phyloP scores from a whole-genome alignment of 1,140 invertebrate species.

The Drosophila ironensis region DNA sequence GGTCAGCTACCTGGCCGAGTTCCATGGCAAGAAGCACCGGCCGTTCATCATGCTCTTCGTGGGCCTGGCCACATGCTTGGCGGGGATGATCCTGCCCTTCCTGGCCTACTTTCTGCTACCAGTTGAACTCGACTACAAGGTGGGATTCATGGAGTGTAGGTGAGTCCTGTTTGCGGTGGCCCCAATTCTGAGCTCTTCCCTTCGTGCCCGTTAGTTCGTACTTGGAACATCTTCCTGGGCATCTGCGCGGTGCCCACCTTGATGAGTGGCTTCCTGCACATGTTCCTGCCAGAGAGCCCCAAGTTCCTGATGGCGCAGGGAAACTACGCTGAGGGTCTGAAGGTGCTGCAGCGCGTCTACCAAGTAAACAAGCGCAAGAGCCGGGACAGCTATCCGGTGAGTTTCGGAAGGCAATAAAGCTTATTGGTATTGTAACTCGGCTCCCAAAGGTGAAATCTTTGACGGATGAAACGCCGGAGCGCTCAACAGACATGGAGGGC shows the following conservation, averaged over 20 bases:
- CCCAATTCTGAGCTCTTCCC: background rate
- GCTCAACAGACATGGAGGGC: background rate
- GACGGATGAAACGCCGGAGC: conserved; percentile 37
- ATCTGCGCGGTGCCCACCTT: conserved; percentile 86
- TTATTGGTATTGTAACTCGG: no score
- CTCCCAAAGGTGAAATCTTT: conserved; percentile 45
- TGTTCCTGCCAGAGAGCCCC: conserved; percentile 90
- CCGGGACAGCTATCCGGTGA: conserved; percentile 86
- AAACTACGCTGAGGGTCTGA: conserved; percentile 85
- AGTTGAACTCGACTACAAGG: conserved; percentile 44
- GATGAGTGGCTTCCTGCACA: conserved; percentile 84
- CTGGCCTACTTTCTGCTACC: conserved; percentile 84
- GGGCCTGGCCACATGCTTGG: conserved; percentile 84
- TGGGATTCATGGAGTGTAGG: conserved; percentile 45
- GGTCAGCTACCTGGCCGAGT: conserved; percentile 87
- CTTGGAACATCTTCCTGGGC: conserved; percentile 90
- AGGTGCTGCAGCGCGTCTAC: conserved; percentile 47
- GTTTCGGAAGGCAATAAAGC: background rate
- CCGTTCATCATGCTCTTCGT: conserved; percentile 85
- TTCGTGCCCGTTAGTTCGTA: conserved; percentile 83
- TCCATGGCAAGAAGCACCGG: conserved; percentile 85
- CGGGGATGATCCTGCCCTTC: conserved; percentile 83
- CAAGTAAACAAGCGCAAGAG: conserved; percentile 84
- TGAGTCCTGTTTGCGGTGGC: background rate
- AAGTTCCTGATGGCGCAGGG: conserved; percentile 90